A percentile compares a stretch with the other conserved stretches of the same genome.
These are phyloP conservation scores for Malurus cyaneus DNA, from an alignment of 2,113 vertebrate species.

Conservation along the genomic window DNA sequence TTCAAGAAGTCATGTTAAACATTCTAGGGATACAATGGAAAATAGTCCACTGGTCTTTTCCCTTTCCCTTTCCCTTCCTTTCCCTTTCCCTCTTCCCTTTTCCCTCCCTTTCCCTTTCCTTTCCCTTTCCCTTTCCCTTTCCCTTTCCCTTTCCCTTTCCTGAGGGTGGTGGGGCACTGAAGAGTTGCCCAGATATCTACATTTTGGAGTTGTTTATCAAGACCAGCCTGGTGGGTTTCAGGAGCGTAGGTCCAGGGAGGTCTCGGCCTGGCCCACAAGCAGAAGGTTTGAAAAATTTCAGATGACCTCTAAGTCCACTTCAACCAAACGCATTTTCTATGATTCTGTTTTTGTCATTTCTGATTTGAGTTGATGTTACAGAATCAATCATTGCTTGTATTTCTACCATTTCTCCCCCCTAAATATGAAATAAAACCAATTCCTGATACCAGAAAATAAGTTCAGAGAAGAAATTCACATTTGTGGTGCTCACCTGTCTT, in stretches of 20 bases:
- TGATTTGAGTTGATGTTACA: not conserved
- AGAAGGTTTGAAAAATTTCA: not conserved
- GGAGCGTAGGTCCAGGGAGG: not conserved
- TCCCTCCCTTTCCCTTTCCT: too few species aligned
- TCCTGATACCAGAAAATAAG: not conserved
- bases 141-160: too few species aligned
- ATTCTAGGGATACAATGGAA: not conserved
- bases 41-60: rapidly evolving
- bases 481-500: not conserved
- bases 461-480: not conserved
- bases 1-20: not conserved
- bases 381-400: not conserved
- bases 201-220: not conserved
- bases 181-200: not conserved
- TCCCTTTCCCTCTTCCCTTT: rapidly evolving
- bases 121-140: too few species aligned
- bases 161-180: not conserved
- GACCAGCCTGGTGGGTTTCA: not conserved
- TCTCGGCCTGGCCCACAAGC: not conserved
- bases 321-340: not conserved
- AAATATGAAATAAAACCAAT: not conserved
- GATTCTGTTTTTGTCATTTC: not conserved
- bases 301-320: not conserved
- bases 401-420: not conserved
- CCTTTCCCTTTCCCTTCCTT: rapidly evolving